Evolutionary conservation across 2,113 vertebrate genomes (phyloP).

Genomic region (Lethenteron reissneri): DNA sequence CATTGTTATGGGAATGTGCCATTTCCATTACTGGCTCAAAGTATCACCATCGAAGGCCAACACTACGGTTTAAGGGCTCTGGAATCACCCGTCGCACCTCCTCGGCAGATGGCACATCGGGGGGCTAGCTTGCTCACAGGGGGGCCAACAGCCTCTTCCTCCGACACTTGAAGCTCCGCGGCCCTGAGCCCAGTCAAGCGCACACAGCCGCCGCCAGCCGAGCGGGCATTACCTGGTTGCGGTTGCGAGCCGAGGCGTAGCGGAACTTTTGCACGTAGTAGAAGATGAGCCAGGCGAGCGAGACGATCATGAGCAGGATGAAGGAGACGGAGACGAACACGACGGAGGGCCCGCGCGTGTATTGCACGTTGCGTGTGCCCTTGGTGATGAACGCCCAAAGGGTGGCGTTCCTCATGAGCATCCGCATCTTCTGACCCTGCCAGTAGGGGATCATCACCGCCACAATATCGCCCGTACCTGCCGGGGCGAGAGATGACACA

Average conservation of each 20-base stretch:
- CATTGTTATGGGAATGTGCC: too few species aligned
- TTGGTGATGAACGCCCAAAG: constrained; percentile 63
- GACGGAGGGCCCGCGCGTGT: constrained; percentile 64
- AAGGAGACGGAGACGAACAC: constrained; percentile 96
- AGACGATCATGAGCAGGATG: constrained; percentile 93
- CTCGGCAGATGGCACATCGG: too few species aligned
- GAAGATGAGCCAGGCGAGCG: constrained; percentile 91
- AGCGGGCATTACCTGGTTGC: constrained; percentile 51
- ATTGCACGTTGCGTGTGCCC: constrained; percentile 43
- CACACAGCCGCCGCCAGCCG: too few species aligned
- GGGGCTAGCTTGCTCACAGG: too few species aligned
- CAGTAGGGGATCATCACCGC: constrained; percentile 89
- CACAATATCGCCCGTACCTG: constrained; percentile 82
- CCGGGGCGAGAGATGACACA: constrained; percentile 8
- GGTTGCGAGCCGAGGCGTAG: constrained; percentile 56
- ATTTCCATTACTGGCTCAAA: too few species aligned
- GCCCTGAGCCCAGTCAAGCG: too few species aligned
- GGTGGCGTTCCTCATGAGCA: constrained; percentile 65
- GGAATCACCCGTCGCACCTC: too few species aligned
- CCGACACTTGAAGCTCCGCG: too few species aligned
- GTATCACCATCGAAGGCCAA: too few species aligned
- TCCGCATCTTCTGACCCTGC: constrained; percentile 69
- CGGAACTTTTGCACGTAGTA: constrained; percentile 98
- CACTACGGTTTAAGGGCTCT: too few species aligned
- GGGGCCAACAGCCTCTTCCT: too few species aligned